These are phyloP conservation scores for Pluvialis apricaria DNA, from an alignment of 2,113 vertebrate genomes.

Conservation along the genomic window DNA sequence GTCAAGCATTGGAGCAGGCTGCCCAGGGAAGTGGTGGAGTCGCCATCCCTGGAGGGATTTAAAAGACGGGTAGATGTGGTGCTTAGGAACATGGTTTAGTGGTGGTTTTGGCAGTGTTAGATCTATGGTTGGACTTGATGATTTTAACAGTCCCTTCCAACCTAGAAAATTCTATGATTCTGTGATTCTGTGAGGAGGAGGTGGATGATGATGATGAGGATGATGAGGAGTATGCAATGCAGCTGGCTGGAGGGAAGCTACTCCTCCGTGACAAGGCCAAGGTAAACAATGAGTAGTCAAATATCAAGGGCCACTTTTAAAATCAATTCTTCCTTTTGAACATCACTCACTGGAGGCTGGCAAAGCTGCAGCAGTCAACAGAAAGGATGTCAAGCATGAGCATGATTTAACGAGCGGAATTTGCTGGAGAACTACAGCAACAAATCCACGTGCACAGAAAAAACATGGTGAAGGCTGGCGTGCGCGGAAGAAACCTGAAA, in stretches of 20 bases:
- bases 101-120: too few species aligned
- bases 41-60: too few species aligned
- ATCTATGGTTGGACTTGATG: too few species aligned
- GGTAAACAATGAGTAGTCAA: neutral
- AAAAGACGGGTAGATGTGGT: too few species aligned
- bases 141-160: too few species aligned
- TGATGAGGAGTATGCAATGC: fast-evolving
- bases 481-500: neutral
- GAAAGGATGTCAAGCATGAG: neutral
- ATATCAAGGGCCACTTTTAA: neutral
- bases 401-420: neutral
- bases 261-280: neutral
- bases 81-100: too few species aligned
- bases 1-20: too few species aligned
- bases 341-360: neutral
- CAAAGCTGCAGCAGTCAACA: neutral
- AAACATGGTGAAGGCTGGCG: neutral
- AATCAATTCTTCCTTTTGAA: neutral
- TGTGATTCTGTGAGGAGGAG: neutral
- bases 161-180: too few species aligned
- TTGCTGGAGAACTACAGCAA: neutral
- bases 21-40: too few species aligned
- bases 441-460: neutral
- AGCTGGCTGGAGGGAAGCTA: neutral
- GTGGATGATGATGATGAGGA: neutral